Percentiles rank a stretch among this genome's conserved stretches.
Evolutionary conservation across 2,888 invertebrate genomes (phyloP).

Genomic region (Hyposoter dolosus): DNA sequence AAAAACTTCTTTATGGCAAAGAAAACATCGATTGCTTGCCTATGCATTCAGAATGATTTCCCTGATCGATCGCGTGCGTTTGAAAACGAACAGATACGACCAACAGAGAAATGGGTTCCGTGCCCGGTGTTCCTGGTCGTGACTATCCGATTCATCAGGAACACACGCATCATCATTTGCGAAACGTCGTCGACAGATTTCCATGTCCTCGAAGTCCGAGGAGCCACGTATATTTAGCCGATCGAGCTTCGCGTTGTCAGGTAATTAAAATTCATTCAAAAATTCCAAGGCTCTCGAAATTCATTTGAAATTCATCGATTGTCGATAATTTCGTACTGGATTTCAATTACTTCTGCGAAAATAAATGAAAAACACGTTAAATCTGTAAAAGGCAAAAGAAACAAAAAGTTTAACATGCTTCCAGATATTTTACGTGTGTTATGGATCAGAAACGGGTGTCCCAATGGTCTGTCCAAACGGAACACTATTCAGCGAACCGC

Average conservation of each 20-base stretch:
- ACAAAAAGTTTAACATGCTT: not conserved
- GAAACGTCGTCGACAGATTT: constrained; percentile 72
- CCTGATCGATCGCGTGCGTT: not conserved
- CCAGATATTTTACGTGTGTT: constrained; percentile 82
- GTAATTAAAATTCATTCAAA: constrained; percentile 68
- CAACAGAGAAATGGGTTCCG: constrained; percentile 70
- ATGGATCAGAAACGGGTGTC: constrained; percentile 78
- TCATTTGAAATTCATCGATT: not conserved
- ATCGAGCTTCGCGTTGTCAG: constrained; percentile 79
- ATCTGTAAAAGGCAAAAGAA: not conserved
- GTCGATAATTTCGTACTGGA: not conserved
- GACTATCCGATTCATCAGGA: constrained; percentile 78
- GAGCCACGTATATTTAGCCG: constrained; percentile 78
- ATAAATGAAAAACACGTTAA: not conserved
- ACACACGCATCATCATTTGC: constrained; percentile 69
- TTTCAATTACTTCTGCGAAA: not conserved
- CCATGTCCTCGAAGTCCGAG: constrained; percentile 73
- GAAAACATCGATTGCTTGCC: not conserved
- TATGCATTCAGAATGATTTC: not conserved
- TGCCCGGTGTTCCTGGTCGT: constrained; percentile 78
- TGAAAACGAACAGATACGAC: constrained; percentile 64
- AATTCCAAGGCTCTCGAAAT: not conserved
- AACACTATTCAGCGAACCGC: constrained; percentile 80
- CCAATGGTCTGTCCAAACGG: constrained; percentile 82
- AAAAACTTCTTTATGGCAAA: not conserved